Conservation (phyloP, 2,113 vertebrate genomes). For the Spermophilus dauricus region DNA sequence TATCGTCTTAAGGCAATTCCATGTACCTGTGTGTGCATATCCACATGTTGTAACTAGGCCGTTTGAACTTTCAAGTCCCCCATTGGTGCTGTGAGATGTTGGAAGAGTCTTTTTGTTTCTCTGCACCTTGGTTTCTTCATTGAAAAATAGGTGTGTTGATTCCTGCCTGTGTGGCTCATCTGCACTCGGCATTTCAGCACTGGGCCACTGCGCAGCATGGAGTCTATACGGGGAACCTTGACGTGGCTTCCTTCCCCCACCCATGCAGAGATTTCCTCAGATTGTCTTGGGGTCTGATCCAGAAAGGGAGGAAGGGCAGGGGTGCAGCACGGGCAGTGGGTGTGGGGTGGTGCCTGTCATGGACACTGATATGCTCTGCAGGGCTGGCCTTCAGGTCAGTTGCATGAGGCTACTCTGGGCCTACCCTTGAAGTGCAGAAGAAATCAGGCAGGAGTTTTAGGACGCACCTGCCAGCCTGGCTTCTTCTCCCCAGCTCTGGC, state of each 20-base stretch:
- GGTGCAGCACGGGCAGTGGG: too few relatives aligned
- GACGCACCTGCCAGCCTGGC: background rate
- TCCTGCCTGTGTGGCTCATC: background rate
- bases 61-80: background rate
- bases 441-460: background rate
- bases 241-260: rapidly evolving
- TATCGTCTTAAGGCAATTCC: background rate
- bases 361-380: background rate
- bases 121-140: background rate
- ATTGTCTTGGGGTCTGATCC: background rate
- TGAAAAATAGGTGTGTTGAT: too few relatives aligned
- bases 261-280: background rate
- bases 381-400: background rate
- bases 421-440: background rate
- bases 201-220: rapidly evolving
- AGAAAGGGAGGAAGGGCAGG: background rate
- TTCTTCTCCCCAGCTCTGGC: background rate
- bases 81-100: background rate
- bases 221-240: background rate
- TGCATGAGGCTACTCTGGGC: background rate
- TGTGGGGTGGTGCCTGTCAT: background rate
- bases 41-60: background rate
- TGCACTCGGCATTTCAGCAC: too few relatives aligned
- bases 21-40: rapidly evolving
- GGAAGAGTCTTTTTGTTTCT: background rate